A percentile compares a stretch with the other conserved stretches of the same genome.
These are phyloP conservation scores for Perodicticus potto DNA, from an alignment of 2,797 vertebrate species.

Conservation along the genomic window DNA sequence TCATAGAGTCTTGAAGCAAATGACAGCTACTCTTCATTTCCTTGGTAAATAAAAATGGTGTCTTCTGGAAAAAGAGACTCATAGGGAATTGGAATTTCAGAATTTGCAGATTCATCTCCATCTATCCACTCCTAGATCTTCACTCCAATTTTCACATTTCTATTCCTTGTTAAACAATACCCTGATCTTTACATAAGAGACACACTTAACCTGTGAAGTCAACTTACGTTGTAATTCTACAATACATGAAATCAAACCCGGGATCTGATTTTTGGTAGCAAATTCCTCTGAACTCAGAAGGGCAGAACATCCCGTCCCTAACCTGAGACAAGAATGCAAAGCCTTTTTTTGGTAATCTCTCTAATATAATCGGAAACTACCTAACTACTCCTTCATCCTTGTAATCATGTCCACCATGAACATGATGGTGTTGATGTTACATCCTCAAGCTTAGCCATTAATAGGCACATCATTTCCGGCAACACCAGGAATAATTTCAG, in stretches of 20 bases:
- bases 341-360: not conserved
- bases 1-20: not conserved
- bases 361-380: not conserved
- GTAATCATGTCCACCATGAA: not conserved
- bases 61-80: not conserved
- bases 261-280: not conserved
- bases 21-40: not conserved
- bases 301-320: not conserved
- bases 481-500: not conserved
- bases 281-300: not conserved
- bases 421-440: not conserved
- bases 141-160: conserved; percentile 4
- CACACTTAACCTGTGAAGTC: not conserved
- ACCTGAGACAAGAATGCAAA: not conserved
- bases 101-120: conserved; percentile 27
- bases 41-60: not conserved
- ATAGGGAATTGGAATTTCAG: not conserved
- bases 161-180: not conserved
- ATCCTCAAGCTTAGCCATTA: not conserved
- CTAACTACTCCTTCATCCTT: not conserved
- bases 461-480: not conserved
- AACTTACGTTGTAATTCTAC: not conserved
- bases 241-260: not conserved
- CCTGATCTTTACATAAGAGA: not conserved
- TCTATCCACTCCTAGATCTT: not conserved